Percentiles rank a stretch among this genome's conserved stretches.
Conservation (phyloP, 2,797 vertebrate genomes). For the Hippopotamyrus pictus region DNA sequence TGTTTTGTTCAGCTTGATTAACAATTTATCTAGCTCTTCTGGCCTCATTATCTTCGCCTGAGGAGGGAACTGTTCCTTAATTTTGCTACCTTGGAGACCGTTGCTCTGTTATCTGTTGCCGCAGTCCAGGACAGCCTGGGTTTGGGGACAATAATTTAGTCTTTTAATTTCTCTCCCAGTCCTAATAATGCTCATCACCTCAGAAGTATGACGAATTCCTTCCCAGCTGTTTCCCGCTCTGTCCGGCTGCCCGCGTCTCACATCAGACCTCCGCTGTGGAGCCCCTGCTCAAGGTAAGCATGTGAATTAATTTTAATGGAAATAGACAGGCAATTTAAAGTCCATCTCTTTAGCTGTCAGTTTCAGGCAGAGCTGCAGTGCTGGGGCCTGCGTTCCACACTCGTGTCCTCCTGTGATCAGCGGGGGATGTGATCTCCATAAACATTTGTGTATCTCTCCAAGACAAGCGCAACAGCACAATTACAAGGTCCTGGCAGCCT, state of each 20-base stretch:
- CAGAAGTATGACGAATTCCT: background rate
- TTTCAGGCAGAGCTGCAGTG: background rate
- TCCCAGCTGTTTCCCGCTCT: background rate
- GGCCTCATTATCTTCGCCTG: slow-evolving; percentile 11
- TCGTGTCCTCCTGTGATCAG: background rate
- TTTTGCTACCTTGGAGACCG: slow-evolving; percentile 1
- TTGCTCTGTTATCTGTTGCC: background rate
- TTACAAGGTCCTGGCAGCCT: background rate
- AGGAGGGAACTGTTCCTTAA: slow-evolving; percentile 2
- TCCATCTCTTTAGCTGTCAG: slow-evolving; percentile 2
- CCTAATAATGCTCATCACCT: background rate
- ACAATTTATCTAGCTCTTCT: slow-evolving; percentile 8
- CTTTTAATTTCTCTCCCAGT: slow-evolving; percentile 1
- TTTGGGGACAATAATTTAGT: background rate
- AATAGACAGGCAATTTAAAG: background rate
- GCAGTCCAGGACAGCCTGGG: background rate
- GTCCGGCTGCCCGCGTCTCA: background rate
- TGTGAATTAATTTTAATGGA: background rate
- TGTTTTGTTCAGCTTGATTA: slow-evolving; percentile 17
- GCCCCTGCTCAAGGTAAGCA: background rate
- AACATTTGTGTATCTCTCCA: slow-evolving; percentile 22
- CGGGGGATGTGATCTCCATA: background rate
- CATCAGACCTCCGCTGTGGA: background rate
- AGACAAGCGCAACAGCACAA: slow-evolving; percentile 16
- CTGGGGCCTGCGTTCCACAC: background rate